Base-by-base conservation (phyloP, 2,113 vertebrate species). In the Tor tambroides region DNA sequence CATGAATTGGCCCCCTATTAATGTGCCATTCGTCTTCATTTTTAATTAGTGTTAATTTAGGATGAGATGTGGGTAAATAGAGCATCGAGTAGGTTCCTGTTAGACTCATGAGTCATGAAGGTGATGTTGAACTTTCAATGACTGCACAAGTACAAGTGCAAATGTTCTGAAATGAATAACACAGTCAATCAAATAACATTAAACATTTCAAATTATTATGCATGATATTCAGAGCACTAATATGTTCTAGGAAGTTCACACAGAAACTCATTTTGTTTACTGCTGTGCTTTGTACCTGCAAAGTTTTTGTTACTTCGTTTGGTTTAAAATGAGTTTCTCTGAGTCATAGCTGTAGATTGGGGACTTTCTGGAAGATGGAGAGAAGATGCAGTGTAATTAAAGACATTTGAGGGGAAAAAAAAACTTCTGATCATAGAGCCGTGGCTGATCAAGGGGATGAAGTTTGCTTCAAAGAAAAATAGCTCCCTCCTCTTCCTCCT, bases 401-500 rank as follows among this genome's bases (percentile, higher is more conserved):
- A 83, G 86, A 85, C 91, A 89, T 91, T 89, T 85, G 89, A 30
- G 15, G 2, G 5, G 6, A 28, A 71, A 90, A 90, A 89, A 90
- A 90, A 90, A 89, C 87, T 91, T 89, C 81, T 91, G 87, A 91
- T 91, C 87, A 91, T 92, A 92, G 91, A 91, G 88, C 88, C 71
- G 28, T 84, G 76, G 84, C 12, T 69, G 85, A 92, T 92, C 90
- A 92, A 92, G 90, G 85, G 86, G 86, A 69, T 90, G 84, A 91
- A 92, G 90, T 91, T 91, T 92, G 88, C 89, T 92, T 92, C 91
- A 90, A 92, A 91, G 90, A 91, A 91, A 89, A 88, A 77, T 71
- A 80, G 26, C 84, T 15, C 79, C 21, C 63, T 78, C 51, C 35
- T 56, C 82, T 32, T 54, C 56, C 26, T 63, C 43, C 88, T 89